These are phyloP conservation scores for Styela clava DNA, from an alignment of 23 tunicate species.

Conservation along the genomic window DNA sequence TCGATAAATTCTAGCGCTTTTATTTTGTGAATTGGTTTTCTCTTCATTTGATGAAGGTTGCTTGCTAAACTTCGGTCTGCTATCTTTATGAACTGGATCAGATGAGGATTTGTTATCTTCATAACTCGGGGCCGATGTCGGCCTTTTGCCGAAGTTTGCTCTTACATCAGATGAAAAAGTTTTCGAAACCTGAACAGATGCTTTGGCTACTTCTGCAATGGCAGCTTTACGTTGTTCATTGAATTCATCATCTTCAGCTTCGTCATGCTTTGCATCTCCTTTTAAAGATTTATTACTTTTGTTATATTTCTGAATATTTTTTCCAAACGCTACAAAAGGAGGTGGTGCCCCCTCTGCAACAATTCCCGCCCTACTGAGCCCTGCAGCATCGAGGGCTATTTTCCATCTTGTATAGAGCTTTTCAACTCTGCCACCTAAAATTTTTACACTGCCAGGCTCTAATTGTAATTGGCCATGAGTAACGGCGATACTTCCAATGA, in stretches of 20 bases:
- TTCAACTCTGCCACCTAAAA: conserved; percentile 87
- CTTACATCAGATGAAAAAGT: conserved; percentile 17
- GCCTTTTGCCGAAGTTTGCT: conserved; percentile 3
- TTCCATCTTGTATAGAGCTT: conserved; percentile 82
- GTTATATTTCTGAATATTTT: conserved; percentile 23
- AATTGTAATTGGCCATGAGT: conserved; percentile 48
- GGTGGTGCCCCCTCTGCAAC: conserved; percentile 46
- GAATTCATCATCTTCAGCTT: conserved; percentile 43
- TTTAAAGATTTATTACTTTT: conserved; percentile 21
- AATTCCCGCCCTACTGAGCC: conserved; percentile 23
- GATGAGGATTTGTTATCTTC: neutral
- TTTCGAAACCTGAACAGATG: conserved; percentile 27
- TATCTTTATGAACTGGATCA: neutral
- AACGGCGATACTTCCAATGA: conserved; percentile 33
- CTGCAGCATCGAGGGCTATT: conserved; percentile 42
- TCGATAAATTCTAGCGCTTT: neutral
- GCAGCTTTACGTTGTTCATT: conserved; percentile 58
- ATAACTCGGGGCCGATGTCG: neutral
- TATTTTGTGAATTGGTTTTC: neutral
- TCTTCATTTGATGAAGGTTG: conserved; percentile 2
- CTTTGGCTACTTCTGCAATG: conserved; percentile 61
- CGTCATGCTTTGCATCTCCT: conserved; percentile 10
- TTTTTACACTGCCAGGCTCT: conserved; percentile 15
- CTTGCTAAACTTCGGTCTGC: neutral
- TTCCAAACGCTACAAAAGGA: conserved; percentile 73